These are phyloP conservation scores for Platycheirus albimanus DNA, from an alignment of 2,888 invertebrate genomes.

Conservation along the genomic window DNA sequence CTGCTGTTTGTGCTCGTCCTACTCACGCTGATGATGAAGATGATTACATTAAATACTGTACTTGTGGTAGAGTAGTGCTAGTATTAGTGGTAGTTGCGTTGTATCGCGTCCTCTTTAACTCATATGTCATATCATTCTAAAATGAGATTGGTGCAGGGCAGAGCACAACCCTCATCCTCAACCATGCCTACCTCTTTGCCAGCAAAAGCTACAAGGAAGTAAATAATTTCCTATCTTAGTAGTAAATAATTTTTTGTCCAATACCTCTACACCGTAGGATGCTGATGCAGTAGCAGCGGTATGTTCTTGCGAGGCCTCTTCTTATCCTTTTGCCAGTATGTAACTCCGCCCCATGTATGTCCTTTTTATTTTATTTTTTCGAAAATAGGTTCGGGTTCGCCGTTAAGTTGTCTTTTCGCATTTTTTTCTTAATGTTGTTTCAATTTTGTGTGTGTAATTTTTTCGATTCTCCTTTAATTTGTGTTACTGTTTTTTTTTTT, in stretches of 20 bases:
- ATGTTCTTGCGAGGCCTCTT: constrained; percentile 59
- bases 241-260: constrained; percentile 70
- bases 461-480: constrained; percentile 52
- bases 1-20: too few relatives aligned
- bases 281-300: constrained; percentile 37
- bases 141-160: constrained; percentile 70
- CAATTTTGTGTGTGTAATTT: constrained; percentile 13
- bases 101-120: constrained; percentile 68
- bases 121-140: constrained; percentile 72
- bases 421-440: constrained; percentile 26
- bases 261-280: constrained; percentile 38
- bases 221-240: constrained; percentile 71
- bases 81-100: constrained; percentile 72
- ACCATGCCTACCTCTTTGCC: not conserved
- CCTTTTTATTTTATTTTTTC: constrained; percentile 35
- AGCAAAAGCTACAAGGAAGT: constrained; percentile 63
- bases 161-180: constrained; percentile 21
- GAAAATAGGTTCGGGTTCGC: constrained; percentile 31
- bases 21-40: constrained; percentile 53
- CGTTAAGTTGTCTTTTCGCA: constrained; percentile 67
- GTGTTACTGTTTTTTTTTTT: constrained; percentile 40
- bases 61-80: constrained; percentile 70
- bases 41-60: constrained; percentile 71
- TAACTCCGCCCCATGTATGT: constrained; percentile 66
- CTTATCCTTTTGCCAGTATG: constrained; percentile 35